These are phyloP conservation scores for Xanthorhoe designata DNA, from an alignment of 2,888 invertebrate species.

Conservation along the genomic window DNA sequence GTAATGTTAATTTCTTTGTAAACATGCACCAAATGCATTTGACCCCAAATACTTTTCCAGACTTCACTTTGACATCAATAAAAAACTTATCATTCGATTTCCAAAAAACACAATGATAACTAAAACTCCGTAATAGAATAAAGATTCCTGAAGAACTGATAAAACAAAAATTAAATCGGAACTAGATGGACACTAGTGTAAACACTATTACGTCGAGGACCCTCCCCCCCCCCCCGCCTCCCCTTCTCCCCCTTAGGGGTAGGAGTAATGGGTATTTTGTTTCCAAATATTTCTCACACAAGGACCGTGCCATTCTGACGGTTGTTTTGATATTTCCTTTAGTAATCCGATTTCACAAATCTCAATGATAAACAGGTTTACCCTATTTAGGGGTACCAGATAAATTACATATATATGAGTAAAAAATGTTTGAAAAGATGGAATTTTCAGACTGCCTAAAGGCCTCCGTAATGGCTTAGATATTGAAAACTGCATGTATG, in stretches of 20 bases:
- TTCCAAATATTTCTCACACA: constrained; percentile 21
- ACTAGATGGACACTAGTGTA: constrained; percentile 50
- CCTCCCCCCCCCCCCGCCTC: constrained; percentile 10
- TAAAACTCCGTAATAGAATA: background rate
- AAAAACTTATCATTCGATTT: background rate
- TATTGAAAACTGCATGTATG: no score
- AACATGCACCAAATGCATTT: no score
- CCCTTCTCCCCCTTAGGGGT: constrained; percentile 4
- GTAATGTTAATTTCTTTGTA: no score
- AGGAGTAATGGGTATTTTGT: constrained; percentile 24
- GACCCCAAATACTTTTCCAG: background rate
- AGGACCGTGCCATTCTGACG: background rate
- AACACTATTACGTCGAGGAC: constrained; percentile 54
- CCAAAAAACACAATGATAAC: no score
- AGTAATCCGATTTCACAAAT: background rate
- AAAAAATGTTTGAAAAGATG: no score
- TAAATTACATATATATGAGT: no score
- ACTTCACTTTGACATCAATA: background rate
- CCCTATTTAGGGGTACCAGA: no score
- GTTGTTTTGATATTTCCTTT: constrained; percentile 12
- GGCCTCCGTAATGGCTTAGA: no score
- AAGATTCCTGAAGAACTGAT: constrained; percentile 36
- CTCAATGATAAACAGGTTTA: background rate
- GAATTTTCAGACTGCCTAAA: no score
- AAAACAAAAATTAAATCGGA: constrained; percentile 57